Evolutionary conservation across 2,797 vertebrate genomes (phyloP).

Genomic region (Tadarida brasiliensis): DNA sequence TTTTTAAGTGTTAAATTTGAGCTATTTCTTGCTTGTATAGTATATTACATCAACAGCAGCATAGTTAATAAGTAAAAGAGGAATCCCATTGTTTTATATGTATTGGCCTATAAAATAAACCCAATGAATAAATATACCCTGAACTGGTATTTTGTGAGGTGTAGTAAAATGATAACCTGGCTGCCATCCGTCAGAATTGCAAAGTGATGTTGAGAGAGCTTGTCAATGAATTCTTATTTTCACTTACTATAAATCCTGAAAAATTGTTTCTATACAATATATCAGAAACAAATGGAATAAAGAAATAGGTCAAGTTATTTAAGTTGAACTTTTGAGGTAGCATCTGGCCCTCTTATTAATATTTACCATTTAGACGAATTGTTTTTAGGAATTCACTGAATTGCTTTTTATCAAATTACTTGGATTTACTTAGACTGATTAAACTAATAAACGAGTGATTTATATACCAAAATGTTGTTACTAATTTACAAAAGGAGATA

Average conservation of each 20-base stretch:
- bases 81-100: not conserved
- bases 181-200: not conserved
- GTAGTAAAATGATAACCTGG: not conserved
- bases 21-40: not conserved
- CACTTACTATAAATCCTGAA: constrained; percentile 44
- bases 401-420: not conserved
- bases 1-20: constrained; percentile 45
- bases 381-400: constrained; percentile 21
- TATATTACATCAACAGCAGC: not conserved
- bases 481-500: constrained; percentile 20
- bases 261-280: not conserved
- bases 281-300: constrained; percentile 43
- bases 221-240: constrained; percentile 43
- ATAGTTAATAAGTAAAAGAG: not conserved
- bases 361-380: constrained; percentile 56
- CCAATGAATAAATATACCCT: not conserved
- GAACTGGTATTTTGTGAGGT: constrained; percentile 42
- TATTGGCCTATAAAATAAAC: not conserved
- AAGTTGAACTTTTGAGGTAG: constrained; percentile 26
- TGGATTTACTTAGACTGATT: constrained; percentile 18
- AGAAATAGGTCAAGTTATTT: constrained; percentile 28
- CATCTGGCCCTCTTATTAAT: not conserved
- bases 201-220: not conserved
- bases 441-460: constrained; percentile 30
- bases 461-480: constrained; percentile 27